Conservation (phyloP, 2,888 invertebrate species). For the Fragum whitleyi region DNA sequence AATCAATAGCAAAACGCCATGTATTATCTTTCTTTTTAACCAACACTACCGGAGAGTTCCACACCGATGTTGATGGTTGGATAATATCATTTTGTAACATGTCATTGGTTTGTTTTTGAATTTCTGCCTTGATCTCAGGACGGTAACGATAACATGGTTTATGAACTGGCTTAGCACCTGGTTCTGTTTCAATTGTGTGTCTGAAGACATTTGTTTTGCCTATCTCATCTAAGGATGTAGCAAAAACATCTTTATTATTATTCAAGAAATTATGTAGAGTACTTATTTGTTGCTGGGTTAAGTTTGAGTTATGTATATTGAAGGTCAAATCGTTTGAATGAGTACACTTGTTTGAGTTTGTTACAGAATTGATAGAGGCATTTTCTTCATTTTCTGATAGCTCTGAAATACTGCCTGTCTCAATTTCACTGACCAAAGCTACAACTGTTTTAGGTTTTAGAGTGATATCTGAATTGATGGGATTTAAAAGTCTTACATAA, state of each 20-base stretch:
- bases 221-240: conserved; percentile 14
- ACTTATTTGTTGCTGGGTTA: conserved; percentile 22
- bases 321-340: neutral
- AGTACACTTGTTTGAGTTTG: neutral
- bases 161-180: conserved; percentile 38
- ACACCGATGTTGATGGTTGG: conserved; percentile 44
- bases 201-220: conserved; percentile 43
- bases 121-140: conserved; percentile 37
- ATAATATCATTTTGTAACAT: conserved; percentile 48
- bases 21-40: conserved; percentile 49
- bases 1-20: conserved; percentile 58
- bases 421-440: conserved; percentile 28
- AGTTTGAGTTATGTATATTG: conserved; percentile 32
- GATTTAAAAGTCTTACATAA: neutral
- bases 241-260: conserved; percentile 27
- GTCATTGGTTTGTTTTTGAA: conserved; percentile 39
- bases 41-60: conserved; percentile 52
- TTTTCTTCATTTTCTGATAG: neutral
- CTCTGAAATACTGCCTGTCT: neutral
- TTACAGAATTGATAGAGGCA: conserved; percentile 20
- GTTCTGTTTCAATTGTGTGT: conserved; percentile 47
- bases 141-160: conserved; percentile 34
- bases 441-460: conserved; percentile 19
- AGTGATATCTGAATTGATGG: neutral
- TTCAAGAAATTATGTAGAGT: conserved; percentile 16